Evolutionary conservation across 2,113 vertebrate species (phyloP), one percentile per base, ranked within the genome.

Genomic region (Cisticola juncidis): DNA sequence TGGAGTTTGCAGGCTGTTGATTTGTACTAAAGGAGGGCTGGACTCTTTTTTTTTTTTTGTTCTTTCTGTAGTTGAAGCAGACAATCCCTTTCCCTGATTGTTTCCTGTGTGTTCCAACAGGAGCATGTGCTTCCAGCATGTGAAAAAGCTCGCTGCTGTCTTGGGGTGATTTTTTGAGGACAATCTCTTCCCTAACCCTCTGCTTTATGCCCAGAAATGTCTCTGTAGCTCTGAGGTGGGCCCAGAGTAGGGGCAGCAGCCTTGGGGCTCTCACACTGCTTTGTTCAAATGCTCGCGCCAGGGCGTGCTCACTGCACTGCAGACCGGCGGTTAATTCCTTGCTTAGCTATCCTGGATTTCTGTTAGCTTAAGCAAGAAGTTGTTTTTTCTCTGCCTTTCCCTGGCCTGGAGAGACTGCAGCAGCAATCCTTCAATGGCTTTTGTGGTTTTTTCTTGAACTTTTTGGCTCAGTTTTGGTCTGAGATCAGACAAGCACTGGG

Each of bases 271-370:
- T 11, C 4, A 9, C 4, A 13, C 1, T 6, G 4, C 20, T 62
- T 51, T 42, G 48, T 28, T 21, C 74, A 22, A n/a, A 7, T 29
- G 36, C 16, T 11, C 3, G 9, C 5, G 14, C n/a, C 14, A 0
- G 2, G 24, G 31, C 2, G 3, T 5, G 31, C 60, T 53, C 31
- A 2, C 38, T 4, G 20, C 0, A 1, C 8, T 3, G 42, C 51
- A 33, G 17, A 22, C 10, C 13, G 1, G 42, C 0, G 0, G 8
- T 3, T 26, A 5, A 51, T 22, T 18, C 26, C 4, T 2, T 48
- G 11, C 23, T 48, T 23, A 7, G 7, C 18, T 16, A 40, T 29
- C 53, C 28, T 50, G 29, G 5, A 0, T 11, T 38, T 40, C 35
- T 29, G 15, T 20, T n/a, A 42, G 9, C 19, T 50, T 28, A 14